phyloP scores from a whole-genome alignment of 2,113 vertebrate species.

The Cervus canadensis region DNA sequence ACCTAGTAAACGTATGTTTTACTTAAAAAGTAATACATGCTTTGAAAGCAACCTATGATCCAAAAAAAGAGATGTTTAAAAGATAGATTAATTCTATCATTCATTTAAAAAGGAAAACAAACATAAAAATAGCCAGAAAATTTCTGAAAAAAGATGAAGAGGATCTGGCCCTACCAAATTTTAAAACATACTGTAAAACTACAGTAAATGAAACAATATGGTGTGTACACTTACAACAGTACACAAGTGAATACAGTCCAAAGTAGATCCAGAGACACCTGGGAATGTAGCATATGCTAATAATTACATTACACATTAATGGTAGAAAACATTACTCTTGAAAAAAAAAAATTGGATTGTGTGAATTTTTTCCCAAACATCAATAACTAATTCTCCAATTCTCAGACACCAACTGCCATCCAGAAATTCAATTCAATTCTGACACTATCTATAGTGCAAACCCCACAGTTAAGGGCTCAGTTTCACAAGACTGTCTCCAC shows the following conservation, averaged over 20 bases:
- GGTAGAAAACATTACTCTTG: background rate
- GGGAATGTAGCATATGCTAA: background rate
- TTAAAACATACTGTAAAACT: background rate
- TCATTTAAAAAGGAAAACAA: background rate
- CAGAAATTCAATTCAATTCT: background rate
- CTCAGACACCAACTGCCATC: background rate
- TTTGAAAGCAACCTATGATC: background rate
- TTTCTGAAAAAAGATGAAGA: background rate
- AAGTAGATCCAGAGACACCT: background rate
- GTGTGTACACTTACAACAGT: background rate
- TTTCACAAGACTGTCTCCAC: background rate
- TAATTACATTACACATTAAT: background rate
- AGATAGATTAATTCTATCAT: background rate
- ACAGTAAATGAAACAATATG: background rate
- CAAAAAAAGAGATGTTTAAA: background rate
- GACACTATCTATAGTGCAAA: background rate
- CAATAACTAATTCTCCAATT: background rate
- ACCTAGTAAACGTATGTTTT: background rate
- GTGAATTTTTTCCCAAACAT: background rate
- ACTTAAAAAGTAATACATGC: background rate
- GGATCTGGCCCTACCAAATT: background rate
- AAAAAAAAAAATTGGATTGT: background rate
- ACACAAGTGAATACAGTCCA: background rate
- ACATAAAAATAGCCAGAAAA: background rate
- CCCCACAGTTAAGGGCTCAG: background rate